A percentile compares a stretch with the other conserved stretches of the same genome.
Conservation (phyloP, 2,113 vertebrate genomes). For the Sander lucioperca region DNA sequence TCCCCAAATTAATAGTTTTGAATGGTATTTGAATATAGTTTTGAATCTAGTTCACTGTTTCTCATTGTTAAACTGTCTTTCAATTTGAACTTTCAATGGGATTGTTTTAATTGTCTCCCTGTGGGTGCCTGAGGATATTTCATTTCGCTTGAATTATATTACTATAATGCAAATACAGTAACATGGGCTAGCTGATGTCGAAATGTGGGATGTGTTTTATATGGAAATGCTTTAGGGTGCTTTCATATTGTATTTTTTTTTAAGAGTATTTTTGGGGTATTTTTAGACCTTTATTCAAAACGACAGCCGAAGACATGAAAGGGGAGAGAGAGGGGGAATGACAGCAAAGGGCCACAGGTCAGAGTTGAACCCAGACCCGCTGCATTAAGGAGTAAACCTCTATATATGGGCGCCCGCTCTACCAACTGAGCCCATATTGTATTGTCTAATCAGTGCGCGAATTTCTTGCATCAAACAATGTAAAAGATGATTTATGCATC, state of each 20-base stretch:
- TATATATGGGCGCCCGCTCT: too few species aligned
- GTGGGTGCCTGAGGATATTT: not conserved
- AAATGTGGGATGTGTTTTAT: slow-evolving; percentile 11
- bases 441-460: slow-evolving; percentile 24
- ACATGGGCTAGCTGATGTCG: not conserved
- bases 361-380: too few species aligned
- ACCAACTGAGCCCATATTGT: not conserved
- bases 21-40: not conserved
- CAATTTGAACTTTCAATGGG: not conserved
- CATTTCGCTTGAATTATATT: not conserved
- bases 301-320: too few species aligned
- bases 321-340: too few species aligned
- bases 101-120: not conserved
- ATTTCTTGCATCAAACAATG: slow-evolving; percentile 28
- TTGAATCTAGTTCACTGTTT: not conserved
- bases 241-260: slow-evolving; percentile 7
- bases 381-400: too few species aligned
- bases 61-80: slow-evolving; percentile 5
- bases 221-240: slow-evolving; percentile 1
- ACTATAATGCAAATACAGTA: not conserved
- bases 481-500: slow-evolving; percentile 9
- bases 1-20: not conserved
- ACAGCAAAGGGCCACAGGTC: too few species aligned
- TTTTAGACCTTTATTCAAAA: too few species aligned
- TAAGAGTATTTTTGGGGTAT: too few species aligned